Evolutionary conservation across 2,888 invertebrate genomes (phyloP).

Genomic region (Lymantria monacha): DNA sequence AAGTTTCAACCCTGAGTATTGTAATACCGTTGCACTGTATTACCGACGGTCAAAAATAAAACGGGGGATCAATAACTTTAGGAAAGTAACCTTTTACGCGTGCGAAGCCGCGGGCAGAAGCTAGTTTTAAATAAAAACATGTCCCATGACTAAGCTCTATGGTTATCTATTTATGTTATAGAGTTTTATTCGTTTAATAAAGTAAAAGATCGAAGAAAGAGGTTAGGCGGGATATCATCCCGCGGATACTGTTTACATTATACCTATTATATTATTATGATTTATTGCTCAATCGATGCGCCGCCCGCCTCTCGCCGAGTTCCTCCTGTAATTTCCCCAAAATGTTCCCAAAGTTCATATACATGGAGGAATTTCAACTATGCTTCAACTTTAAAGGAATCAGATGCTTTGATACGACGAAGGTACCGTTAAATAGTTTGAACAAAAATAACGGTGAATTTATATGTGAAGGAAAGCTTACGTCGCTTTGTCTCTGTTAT

Average conservation of each 20-base stretch:
- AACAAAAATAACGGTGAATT: conserved; percentile 31
- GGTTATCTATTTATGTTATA: no score
- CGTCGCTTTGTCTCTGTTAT: conserved; percentile 17
- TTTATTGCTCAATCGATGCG: conserved; percentile 76
- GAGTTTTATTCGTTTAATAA: conserved; percentile 20
- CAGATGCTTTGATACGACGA: conserved; percentile 63
- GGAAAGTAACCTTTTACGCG: no score
- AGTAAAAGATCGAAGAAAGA: conserved; percentile 5
- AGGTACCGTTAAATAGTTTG: conserved; percentile 33
- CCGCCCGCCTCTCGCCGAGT: conserved; percentile 40
- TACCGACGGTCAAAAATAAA: no score
- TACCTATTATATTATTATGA: conserved; percentile 76
- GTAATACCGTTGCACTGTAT: no score
- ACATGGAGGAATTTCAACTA: conserved; percentile 69
- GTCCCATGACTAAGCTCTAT: no score
- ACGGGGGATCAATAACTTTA: no score
- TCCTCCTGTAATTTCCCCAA: conserved; percentile 60
- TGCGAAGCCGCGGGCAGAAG: no score
- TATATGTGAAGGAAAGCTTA: conserved; percentile 16
- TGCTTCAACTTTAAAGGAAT: conserved; percentile 64
- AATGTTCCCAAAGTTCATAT: conserved; percentile 65
- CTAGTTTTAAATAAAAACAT: no score
- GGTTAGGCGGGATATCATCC: conserved; percentile 42
- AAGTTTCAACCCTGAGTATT: no score
- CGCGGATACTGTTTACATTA: conserved; percentile 68